phyloP scores from a whole-genome alignment of 2,797 vertebrate species.

The Sebastiscus tertius region DNA sequence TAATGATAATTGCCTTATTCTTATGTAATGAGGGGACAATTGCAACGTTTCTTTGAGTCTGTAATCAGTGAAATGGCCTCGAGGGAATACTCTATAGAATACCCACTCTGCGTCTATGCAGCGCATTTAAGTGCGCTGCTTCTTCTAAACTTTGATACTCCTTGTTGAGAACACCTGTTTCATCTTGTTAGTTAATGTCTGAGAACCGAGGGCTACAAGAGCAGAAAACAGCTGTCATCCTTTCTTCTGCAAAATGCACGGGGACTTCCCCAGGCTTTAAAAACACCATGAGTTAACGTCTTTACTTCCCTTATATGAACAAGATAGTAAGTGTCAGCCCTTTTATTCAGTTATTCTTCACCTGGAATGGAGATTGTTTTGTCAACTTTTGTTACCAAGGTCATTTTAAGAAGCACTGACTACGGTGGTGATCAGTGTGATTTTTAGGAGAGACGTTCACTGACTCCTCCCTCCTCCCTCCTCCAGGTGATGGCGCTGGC shows the following conservation, averaged over 20 bases:
- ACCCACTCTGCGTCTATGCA: not conserved
- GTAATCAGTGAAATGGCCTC: not conserved
- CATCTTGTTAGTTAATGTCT: not conserved
- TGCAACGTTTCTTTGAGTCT: not conserved
- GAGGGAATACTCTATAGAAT: not conserved
- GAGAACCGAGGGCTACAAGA: not conserved
- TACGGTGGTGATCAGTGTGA: not conserved
- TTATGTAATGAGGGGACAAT: not conserved
- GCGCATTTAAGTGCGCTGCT: not conserved
- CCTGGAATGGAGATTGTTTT: not conserved
- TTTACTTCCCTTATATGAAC: not conserved
- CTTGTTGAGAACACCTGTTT: not conserved
- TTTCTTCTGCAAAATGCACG: not conserved
- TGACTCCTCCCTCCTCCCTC: constrained; percentile 12
- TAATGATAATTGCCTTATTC: not conserved
- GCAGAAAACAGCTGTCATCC: not conserved
- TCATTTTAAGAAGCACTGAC: not conserved
- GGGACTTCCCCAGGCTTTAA: not conserved
- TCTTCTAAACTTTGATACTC: not conserved
- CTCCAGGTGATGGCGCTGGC: constrained; percentile 92
- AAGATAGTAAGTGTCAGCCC: not conserved
- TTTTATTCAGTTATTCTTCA: not conserved
- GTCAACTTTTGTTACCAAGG: not conserved
- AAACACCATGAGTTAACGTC: not conserved
- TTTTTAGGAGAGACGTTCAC: not conserved